phyloP scores from a whole-genome alignment of 2,797 vertebrate species.

The Spondyliosoma cantharus region DNA sequence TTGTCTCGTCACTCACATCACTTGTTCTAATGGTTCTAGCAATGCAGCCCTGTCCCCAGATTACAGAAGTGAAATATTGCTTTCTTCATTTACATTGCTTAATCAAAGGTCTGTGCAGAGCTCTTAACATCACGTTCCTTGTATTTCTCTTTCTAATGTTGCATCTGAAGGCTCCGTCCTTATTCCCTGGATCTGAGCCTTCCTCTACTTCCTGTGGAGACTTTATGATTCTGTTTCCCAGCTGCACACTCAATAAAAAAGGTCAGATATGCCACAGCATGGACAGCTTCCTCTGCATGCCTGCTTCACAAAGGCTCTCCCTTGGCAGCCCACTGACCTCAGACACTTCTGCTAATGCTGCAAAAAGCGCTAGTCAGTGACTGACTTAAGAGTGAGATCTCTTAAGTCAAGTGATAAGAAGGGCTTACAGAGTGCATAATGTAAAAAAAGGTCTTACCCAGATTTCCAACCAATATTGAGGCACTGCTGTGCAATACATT shows the following conservation, averaged over 20 bases:
- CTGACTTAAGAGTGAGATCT: conserved; percentile 5
- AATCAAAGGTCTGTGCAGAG: conserved; percentile 16
- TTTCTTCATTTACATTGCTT: conserved; percentile 29
- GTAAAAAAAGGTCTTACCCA: conserved; percentile 1
- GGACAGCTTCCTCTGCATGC: conserved; percentile 60
- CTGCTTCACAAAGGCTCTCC: conserved; percentile 45
- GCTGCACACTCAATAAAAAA: conserved; percentile 63
- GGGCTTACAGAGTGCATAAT: background rate
- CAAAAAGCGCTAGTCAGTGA: conserved; percentile 34
- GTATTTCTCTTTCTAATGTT: conserved; percentile 27
- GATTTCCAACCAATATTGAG: conserved; percentile 10
- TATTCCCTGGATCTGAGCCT: conserved; percentile 46
- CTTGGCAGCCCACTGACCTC: conserved; percentile 48
- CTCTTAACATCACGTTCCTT: conserved; percentile 24
- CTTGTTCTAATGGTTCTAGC: conserved; percentile 18
- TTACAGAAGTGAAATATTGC: conserved; percentile 32
- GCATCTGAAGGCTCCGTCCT: conserved; percentile 49
- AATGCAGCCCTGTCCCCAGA: conserved; percentile 7
- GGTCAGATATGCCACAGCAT: conserved; percentile 59
- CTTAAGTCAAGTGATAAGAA: conserved; percentile 17
- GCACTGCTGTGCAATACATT: background rate
- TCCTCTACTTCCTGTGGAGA: conserved; percentile 64
- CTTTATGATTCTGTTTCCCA: conserved; percentile 65
- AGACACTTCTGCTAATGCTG: conserved; percentile 41
- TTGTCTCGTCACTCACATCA: conserved; percentile 12